Percentiles rank a stretch among this genome's conserved stretches.
Conservation (phyloP, 35 echinoderm and acorn worm genomes). For the Heliocidaris tuberculata region DNA sequence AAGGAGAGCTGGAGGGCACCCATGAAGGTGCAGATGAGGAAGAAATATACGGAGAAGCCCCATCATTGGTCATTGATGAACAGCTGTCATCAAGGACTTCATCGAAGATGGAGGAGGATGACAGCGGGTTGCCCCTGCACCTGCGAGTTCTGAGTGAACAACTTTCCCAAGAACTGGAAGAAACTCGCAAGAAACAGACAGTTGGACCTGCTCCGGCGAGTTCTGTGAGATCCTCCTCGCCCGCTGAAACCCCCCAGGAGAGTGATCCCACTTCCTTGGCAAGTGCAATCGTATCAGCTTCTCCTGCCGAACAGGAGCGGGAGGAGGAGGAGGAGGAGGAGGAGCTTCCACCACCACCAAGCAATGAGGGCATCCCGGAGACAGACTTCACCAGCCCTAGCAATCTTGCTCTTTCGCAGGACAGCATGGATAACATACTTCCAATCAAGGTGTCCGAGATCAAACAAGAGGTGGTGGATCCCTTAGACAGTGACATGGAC, state of each 20-base stretch:
- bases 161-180: constrained; percentile 85
- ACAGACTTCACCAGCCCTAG: constrained; percentile 16
- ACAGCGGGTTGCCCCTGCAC: constrained; percentile 74
- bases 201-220: neutral
- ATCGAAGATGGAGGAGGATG: constrained; percentile 32
- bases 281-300: constrained; percentile 13
- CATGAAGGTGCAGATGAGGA: constrained; percentile 8
- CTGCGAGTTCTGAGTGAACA: constrained; percentile 88
- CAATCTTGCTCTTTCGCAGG: constrained; percentile 32
- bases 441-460: constrained; percentile 7
- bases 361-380: neutral
- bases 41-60: constrained; percentile 43
- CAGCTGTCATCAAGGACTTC: neutral
- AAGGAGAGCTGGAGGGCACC: neutral
- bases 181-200: constrained; percentile 71
- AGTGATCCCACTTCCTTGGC: neutral
- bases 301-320: neutral
- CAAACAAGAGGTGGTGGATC: constrained; percentile 34
- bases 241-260: neutral
- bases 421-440: neutral
- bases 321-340: constrained; percentile 6
- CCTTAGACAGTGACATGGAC: neutral
- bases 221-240: neutral
- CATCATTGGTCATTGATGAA: constrained; percentile 73
- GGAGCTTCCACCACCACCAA: neutral